Conservation (phyloP, 2,113 vertebrate genomes). For the Callithrix jacchus region DNA sequence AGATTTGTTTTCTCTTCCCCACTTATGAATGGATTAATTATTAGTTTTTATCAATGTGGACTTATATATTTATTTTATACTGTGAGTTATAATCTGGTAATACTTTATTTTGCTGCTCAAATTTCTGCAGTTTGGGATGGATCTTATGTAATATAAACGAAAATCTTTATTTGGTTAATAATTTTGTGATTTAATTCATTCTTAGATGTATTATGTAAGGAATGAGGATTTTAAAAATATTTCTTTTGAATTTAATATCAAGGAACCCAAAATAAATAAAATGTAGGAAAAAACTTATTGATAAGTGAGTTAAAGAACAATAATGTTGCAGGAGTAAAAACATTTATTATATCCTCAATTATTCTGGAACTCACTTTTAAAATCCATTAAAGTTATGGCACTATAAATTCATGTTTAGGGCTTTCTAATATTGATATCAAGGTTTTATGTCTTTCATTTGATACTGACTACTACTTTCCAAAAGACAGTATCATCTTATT, state of each 20-base stretch:
- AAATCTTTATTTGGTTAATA: neutral
- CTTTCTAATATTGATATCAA: neutral
- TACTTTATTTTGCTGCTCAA: neutral
- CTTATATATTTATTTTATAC: neutral
- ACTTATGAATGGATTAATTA: neutral
- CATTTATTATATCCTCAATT: neutral
- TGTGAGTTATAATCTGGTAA: neutral
- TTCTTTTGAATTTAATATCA: neutral
- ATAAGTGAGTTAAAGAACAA: neutral
- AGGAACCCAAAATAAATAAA: neutral
- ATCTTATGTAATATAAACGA: neutral
- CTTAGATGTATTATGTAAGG: neutral
- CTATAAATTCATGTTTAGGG: neutral
- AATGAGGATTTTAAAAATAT: neutral
- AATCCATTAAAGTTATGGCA: neutral
- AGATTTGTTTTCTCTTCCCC: neutral
- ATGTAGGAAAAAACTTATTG: neutral
- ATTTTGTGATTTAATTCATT: neutral
- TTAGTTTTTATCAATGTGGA: neutral
- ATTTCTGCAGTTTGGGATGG: neutral
- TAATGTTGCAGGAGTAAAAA: neutral
- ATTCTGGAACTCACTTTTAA: neutral
- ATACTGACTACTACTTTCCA: neutral
- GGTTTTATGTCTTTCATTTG: neutral
- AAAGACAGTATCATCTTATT: neutral